Conservation (phyloP, 2,113 vertebrate species). For the Nannobrachium achirus region DNA sequence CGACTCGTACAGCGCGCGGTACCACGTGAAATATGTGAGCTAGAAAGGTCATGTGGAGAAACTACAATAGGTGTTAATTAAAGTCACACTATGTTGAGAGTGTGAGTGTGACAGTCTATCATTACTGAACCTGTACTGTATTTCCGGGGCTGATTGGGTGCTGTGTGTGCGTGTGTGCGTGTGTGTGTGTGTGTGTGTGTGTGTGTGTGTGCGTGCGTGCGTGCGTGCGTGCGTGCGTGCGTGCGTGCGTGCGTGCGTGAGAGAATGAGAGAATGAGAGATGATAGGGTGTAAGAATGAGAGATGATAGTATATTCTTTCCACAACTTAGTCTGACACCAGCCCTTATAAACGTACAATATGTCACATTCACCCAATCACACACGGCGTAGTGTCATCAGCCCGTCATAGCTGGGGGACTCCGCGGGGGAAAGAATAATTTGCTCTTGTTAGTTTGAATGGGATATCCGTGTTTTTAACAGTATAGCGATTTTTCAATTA, state of each 20-base stretch:
- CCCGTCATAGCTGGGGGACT: too few species aligned
- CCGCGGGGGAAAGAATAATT: too few species aligned
- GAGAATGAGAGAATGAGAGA: neutral
- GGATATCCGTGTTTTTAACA: too few species aligned
- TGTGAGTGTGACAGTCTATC: neutral
- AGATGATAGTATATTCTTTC: too few species aligned
- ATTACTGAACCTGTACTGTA: neutral
- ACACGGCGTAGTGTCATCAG: too few species aligned
- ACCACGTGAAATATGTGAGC: slow-evolving; percentile 36
- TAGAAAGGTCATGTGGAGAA: slow-evolving; percentile 21
- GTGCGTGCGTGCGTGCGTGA: slow-evolving; percentile 8
- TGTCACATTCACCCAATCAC: too few species aligned
- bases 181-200: neutral
- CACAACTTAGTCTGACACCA: too few species aligned
- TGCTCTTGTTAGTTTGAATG: too few species aligned
- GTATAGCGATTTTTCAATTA: too few species aligned
- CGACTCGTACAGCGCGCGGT: slow-evolving; percentile 4
- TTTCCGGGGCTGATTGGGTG: neutral
- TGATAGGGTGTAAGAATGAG: too few species aligned
- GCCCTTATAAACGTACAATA: too few species aligned
- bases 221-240: neutral
- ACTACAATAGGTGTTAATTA: slow-evolving; percentile 10
- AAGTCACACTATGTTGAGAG: slow-evolving; percentile 3
- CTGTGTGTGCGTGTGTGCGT: neutral
- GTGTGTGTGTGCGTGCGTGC: slow-evolving; percentile 9